Percentiles rank a stretch among this genome's conserved stretches.
phyloP scores from a whole-genome alignment of 2,888 invertebrate genomes.

The Piscicola geometra region DNA sequence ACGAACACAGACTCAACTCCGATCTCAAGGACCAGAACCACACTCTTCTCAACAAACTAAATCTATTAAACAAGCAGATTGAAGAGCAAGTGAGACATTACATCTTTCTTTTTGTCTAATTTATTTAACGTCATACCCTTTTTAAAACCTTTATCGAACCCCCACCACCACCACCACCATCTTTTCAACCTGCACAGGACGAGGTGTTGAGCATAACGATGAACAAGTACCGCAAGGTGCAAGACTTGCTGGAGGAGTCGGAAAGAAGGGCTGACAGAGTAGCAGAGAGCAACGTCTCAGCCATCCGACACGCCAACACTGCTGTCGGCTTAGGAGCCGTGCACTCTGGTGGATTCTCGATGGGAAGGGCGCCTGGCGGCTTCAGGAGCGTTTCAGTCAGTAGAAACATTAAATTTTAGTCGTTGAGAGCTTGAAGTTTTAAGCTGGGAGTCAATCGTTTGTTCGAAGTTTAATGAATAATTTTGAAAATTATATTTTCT shows the following conservation, averaged over 20 bases:
- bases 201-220: constrained; percentile 41
- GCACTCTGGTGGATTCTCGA: background rate
- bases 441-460: background rate
- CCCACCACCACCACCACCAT: too few species aligned
- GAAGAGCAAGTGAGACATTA: constrained; percentile 53
- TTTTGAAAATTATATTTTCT: background rate
- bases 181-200: constrained; percentile 32
- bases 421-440: background rate
- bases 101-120: background rate
- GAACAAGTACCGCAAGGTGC: constrained; percentile 41
- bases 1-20: constrained; percentile 51
- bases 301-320: constrained; percentile 18
- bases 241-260: constrained; percentile 39
- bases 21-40: constrained; percentile 52
- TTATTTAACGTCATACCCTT: background rate
- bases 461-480: background rate
- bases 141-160: too few species aligned
- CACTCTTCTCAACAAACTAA: constrained; percentile 50
- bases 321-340: background rate
- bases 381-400: constrained; percentile 32
- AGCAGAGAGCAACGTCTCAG: constrained; percentile 33
- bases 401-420: constrained; percentile 12
- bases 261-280: constrained; percentile 40
- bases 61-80: constrained; percentile 54
- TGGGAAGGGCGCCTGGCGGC: background rate